phyloP scores from a whole-genome alignment of 2,797 vertebrate species.

The Alauda arvensis region DNA sequence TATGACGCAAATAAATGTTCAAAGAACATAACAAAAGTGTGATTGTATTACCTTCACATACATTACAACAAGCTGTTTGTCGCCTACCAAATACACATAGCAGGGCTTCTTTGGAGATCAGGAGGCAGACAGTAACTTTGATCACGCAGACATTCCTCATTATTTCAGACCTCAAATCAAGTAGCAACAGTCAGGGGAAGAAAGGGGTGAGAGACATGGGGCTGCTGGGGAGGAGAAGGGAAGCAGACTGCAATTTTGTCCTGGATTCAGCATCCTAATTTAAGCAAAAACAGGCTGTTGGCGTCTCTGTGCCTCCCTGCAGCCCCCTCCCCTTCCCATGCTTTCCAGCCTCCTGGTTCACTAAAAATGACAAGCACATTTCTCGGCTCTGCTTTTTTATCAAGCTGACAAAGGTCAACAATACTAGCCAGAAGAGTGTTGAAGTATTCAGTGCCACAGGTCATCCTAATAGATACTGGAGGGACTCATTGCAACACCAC shows the following conservation, averaged over 20 bases:
- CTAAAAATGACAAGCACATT: constrained; percentile 60
- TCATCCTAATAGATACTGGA: constrained; percentile 75
- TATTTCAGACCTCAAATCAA: constrained; percentile 65
- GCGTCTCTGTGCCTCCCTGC: constrained; percentile 16
- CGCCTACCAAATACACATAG: constrained; percentile 32
- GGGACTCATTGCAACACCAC: constrained; percentile 66
- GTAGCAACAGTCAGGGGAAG: constrained; percentile 43
- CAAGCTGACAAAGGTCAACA: constrained; percentile 87
- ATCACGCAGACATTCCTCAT: constrained; percentile 54
- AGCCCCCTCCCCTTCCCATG: constrained; percentile 14
- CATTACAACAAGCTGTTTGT: constrained; percentile 42
- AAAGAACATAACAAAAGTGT: constrained; percentile 5
- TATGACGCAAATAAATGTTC: constrained; percentile 28
- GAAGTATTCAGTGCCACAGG: constrained; percentile 73
- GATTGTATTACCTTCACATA: constrained; percentile 36
- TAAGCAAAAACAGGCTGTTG: constrained; percentile 48
- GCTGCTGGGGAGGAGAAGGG: constrained; percentile 29
- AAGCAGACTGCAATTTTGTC: constrained; percentile 43
- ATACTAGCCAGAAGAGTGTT: constrained; percentile 74
- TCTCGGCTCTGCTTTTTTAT: constrained; percentile 72
- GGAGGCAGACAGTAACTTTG: constrained; percentile 53
- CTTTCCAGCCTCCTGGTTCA: constrained; percentile 40
- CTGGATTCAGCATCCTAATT: constrained; percentile 46
- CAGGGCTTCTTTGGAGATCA: constrained; percentile 35
- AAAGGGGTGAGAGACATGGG: constrained; percentile 27